phyloP scores from a whole-genome alignment of 2,797 vertebrate genomes.

The Myripristis murdjan region DNA sequence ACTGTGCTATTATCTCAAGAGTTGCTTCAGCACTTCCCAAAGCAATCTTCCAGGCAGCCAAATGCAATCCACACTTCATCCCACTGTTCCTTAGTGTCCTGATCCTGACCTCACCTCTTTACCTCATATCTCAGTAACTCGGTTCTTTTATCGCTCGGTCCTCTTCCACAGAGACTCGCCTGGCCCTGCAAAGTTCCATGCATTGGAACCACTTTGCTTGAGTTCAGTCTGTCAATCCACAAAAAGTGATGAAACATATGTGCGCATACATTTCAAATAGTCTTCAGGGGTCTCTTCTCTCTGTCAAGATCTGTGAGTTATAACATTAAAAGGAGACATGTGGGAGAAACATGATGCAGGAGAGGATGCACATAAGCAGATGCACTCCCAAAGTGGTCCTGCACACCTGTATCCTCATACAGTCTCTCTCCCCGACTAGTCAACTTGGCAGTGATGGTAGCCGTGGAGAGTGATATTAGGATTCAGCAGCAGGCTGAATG shows the following conservation, averaged over 20 bases:
- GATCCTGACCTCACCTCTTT: slow-evolving; percentile 59
- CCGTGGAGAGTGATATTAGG: slow-evolving; percentile 57
- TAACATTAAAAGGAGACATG: background rate
- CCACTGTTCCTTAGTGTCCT: slow-evolving; percentile 32
- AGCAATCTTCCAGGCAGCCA: slow-evolving; percentile 39
- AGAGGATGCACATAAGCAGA: slow-evolving; percentile 20
- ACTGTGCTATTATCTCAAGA: slow-evolving; percentile 43
- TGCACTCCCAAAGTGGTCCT: slow-evolving; percentile 50
- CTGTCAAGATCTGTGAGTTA: background rate
- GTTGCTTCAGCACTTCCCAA: slow-evolving; percentile 25
- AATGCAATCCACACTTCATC: slow-evolving; percentile 28
- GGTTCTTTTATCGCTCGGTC: slow-evolving; percentile 24
- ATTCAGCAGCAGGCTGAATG: slow-evolving; percentile 66
- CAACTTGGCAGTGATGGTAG: slow-evolving; percentile 23
- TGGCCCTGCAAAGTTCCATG: background rate
- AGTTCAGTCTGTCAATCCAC: slow-evolving; percentile 26
- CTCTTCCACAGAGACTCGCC: slow-evolving; percentile 12
- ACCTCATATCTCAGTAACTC: slow-evolving; percentile 59
- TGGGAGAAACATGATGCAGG: background rate
- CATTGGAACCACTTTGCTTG: slow-evolving; percentile 22
- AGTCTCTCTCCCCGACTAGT: slow-evolving; percentile 17
- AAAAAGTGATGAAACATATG: background rate
- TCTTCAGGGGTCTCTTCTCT: background rate
- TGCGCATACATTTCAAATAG: background rate
- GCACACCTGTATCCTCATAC: slow-evolving; percentile 36